These are phyloP conservation scores for Cyprinus carpio DNA, from an alignment of 2,113 vertebrate species.

Conservation along the genomic window DNA sequence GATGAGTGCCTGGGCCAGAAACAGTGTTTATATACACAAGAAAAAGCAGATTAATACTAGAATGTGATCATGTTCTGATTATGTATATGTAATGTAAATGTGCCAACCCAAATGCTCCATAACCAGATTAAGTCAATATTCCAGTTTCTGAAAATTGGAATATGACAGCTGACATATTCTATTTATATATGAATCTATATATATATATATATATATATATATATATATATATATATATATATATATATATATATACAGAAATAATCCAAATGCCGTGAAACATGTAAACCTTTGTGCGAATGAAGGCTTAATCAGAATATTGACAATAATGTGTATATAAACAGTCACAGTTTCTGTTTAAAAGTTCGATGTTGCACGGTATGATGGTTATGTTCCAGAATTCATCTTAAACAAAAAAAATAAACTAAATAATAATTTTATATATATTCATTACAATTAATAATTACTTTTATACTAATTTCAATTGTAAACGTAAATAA, in stretches of 20 bases:
- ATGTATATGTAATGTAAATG: too few relatives aligned
- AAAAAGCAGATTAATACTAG: neutral
- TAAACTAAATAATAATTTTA: too few relatives aligned
- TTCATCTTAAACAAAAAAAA: neutral
- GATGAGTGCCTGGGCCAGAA: neutral
- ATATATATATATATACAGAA: too few relatives aligned
- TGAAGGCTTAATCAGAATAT: neutral
- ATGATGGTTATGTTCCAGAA: neutral
- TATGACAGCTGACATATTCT: too few relatives aligned
- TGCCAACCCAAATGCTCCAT: neutral
- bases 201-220: too few relatives aligned
- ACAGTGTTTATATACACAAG: neutral
- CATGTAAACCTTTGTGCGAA: neutral
- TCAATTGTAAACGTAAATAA: too few relatives aligned
- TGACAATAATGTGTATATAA: neutral
- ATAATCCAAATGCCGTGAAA: neutral
- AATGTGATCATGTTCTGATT: neutral
- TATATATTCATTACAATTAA: neutral
- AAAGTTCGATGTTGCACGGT: neutral
- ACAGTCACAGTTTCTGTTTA: neutral
- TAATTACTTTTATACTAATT: neutral
- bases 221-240: too few relatives aligned
- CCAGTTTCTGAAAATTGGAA: too few relatives aligned
- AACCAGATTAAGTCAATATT: too few relatives aligned
- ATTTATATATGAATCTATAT: neutral